phyloP scores from a whole-genome alignment of 1,140 invertebrate genomes.

The Diachasmimorpha longicaudata region DNA sequence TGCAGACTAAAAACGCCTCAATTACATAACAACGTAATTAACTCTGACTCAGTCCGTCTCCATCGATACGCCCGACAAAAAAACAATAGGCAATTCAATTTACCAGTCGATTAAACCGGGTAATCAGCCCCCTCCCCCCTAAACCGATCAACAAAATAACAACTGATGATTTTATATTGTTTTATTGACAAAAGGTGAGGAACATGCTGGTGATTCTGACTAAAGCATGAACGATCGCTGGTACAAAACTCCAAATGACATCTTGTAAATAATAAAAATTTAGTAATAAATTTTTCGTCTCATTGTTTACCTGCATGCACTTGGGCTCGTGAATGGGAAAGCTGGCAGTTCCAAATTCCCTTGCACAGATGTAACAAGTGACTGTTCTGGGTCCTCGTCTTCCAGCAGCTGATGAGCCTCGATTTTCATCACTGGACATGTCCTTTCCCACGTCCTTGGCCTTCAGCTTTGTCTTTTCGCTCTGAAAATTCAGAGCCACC shows the following conservation, averaged over 20 bases:
- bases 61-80: neutral
- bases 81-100: neutral
- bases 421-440: neutral
- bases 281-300: neutral
- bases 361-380: slow-evolving; percentile 77
- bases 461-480: slow-evolving; percentile 37
- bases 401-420: neutral
- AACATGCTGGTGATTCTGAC: neutral
- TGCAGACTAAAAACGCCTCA: slow-evolving; percentile 9
- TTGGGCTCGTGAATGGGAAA: slow-evolving; percentile 81
- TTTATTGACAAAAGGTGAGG: neutral
- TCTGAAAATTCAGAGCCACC: slow-evolving; percentile 62
- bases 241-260: neutral
- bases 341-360: slow-evolving; percentile 80
- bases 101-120: neutral
- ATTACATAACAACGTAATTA: neutral
- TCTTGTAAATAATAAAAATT: neutral
- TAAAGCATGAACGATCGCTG: neutral
- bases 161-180: neutral
- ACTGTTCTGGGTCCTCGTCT: slow-evolving; percentile 61
- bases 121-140: neutral
- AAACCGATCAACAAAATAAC: neutral
- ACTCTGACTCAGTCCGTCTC: slow-evolving; percentile 4
- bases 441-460: slow-evolving; percentile 6
- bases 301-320: slow-evolving; percentile 74